Percentiles rank a stretch among this genome's conserved stretches.
phyloP scores from a whole-genome alignment of 2,888 invertebrate genomes.

The Allacma fusca region DNA sequence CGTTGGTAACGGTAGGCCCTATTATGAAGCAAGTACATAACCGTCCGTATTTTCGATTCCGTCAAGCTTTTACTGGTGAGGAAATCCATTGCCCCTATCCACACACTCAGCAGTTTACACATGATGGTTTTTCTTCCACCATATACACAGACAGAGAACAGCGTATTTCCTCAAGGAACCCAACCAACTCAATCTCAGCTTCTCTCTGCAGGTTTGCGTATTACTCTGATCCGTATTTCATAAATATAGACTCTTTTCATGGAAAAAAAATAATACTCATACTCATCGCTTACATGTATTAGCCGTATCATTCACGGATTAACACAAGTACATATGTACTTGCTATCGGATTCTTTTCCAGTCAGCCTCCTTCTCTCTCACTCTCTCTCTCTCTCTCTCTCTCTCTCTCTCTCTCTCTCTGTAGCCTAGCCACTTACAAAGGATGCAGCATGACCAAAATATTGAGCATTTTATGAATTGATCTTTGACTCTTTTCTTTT shows the following conservation, averaged over 20 bases:
- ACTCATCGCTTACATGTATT: too few relatives aligned
- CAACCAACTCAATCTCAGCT: conserved; percentile 21
- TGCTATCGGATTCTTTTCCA: too few relatives aligned
- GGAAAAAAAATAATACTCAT: background rate
- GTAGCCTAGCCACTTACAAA: background rate
- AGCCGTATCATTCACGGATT: too few relatives aligned
- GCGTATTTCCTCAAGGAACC: background rate
- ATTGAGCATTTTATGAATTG: conserved; percentile 41
- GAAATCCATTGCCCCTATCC: conserved; percentile 47
- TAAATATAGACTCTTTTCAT: conserved; percentile 12
- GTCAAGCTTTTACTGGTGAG: conserved; percentile 10
- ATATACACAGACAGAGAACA: background rate
- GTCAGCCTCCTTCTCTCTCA: too few relatives aligned
- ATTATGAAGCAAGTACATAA: background rate
- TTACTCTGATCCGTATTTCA: conserved; percentile 35
- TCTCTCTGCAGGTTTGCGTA: conserved; percentile 34
- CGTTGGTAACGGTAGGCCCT: background rate
- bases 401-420: too few relatives aligned
- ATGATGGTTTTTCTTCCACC: conserved; percentile 42
- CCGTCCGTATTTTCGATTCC: conserved; percentile 22
- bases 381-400: too few relatives aligned
- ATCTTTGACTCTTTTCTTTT: conserved; percentile 34
- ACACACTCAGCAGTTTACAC: conserved; percentile 51
- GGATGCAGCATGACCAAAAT: conserved; percentile 23
- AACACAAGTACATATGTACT: too few relatives aligned